A percentile compares a stretch with the other conserved stretches of the same genome.
Evolutionary conservation across 2,113 vertebrate species (phyloP).

Genomic region (Zosterops pallidus): DNA sequence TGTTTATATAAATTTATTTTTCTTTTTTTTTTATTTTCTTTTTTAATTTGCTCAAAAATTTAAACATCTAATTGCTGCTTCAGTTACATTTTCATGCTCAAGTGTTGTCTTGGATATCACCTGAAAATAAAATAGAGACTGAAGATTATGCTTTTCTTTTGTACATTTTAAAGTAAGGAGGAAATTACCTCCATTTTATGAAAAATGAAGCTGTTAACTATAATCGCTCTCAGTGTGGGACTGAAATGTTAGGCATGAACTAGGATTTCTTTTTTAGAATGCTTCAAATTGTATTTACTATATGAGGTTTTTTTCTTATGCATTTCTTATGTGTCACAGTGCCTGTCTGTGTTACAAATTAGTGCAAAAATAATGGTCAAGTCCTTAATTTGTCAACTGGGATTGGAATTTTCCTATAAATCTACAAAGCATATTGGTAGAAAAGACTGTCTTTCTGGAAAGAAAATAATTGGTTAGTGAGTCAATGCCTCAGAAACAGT

Average conservation of each 20-base stretch:
- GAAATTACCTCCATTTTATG: not conserved
- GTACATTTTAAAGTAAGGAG: not conserved
- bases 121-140: not conserved
- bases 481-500: not conserved
- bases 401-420: not conserved
- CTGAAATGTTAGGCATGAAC: not conserved
- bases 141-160: not conserved
- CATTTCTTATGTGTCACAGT: not conserved
- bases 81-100: not conserved
- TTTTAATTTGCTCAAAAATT: not conserved
- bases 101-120: not conserved
- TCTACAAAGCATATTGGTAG: not conserved
- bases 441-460: not conserved
- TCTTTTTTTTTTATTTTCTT: not conserved
- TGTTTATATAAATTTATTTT: accelerated
- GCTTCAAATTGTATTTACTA: not conserved
- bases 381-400: not conserved
- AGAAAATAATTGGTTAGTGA: not conserved
- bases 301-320: not conserved
- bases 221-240: not conserved
- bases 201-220: not conserved
- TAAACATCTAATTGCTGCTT: not conserved
- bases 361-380: not conserved
- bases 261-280: not conserved
- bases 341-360: not conserved